Base-by-base conservation (phyloP, 2,113 vertebrate genomes). In the Oreocharis arfaki region DNA sequence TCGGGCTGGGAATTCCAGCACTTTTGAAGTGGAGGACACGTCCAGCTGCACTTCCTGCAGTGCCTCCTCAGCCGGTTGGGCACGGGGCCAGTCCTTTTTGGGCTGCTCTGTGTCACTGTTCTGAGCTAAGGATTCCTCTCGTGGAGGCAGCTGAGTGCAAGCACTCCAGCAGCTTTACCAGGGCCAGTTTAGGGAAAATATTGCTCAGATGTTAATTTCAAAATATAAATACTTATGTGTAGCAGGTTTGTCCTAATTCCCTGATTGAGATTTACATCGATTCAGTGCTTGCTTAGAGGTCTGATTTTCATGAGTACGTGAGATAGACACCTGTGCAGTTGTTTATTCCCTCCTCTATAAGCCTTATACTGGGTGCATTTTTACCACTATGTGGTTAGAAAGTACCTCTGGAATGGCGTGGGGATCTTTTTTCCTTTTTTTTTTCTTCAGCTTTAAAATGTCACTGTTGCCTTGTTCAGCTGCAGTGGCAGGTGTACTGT, bases 11-110 rank as follows among this genome's bases (percentile, higher is more conserved):
- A 88, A 57, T 85, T 85, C 37, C 75, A 61, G 7, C 24, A 3
- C 42, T 52, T 20, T 1, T 18, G 59, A 81, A 73, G 33, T 4
- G 70, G 59, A 69, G 60, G 60, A 70, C 49, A 20, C 30, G 44
- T 52, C n/a, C 27, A 57, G 22, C 21, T 73, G 67, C 37, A 27
- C 44, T 65, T 87, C 55, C 35, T 81, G 41, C 64, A 53, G 37
- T 32, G 71, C 57, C 71, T 57, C 67, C 30, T 59, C 28, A n/a
- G 82, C 57, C 0, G 1, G 14, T 4, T 76, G 6, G 18, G 70
- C 20, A 5, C 0, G 1, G 23, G 41, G 21, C 3, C 0, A 11
- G 3, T n/a, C 6, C 44, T 52, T 42, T 16, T 11, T 9, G 42
- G 71, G 10, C 27, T 65, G 22, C 41, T 80, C 18, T 1, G 1